These are phyloP conservation scores for Matsumyia berberina DNA, from an alignment of 2,888 invertebrate genomes.

Conservation along the genomic window DNA sequence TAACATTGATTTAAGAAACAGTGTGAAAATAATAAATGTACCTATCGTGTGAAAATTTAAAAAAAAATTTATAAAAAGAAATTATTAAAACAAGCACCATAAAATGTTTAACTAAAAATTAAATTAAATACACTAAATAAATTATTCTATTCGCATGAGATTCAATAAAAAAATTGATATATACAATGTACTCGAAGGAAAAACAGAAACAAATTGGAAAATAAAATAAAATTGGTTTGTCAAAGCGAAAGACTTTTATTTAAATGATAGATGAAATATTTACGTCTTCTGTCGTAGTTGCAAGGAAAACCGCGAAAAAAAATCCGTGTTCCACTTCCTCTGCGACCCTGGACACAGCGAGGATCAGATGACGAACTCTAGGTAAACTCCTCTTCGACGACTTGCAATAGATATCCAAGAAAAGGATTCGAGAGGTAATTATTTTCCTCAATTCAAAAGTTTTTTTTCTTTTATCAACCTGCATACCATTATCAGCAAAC, in stretches of 20 bases:
- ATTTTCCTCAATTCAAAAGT: no score
- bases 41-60: constrained; percentile 39
- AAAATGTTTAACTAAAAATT: constrained; percentile 41
- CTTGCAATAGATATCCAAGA: no score
- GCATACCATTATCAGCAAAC: no score
- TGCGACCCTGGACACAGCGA: no score
- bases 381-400: no score
- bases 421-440: no score
- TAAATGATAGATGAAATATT: no score
- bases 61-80: constrained; percentile 9
- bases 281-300: no score
- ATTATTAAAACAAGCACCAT: constrained; percentile 35
- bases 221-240: constrained; percentile 25
- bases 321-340: no score
- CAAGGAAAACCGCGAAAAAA: no score
- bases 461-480: no score
- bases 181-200: constrained; percentile 20
- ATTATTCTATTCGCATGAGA: constrained; percentile 22
- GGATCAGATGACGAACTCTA: no score
- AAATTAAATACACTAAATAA: constrained; percentile 30
- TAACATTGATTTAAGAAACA: constrained; percentile 2
- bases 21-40: constrained; percentile 20
- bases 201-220: constrained; percentile 11
- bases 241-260: background rate
- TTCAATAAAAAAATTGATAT: constrained; percentile 20